Base-by-base conservation (phyloP, 2,113 vertebrate species). In the Nanorana parkeri region DNA sequence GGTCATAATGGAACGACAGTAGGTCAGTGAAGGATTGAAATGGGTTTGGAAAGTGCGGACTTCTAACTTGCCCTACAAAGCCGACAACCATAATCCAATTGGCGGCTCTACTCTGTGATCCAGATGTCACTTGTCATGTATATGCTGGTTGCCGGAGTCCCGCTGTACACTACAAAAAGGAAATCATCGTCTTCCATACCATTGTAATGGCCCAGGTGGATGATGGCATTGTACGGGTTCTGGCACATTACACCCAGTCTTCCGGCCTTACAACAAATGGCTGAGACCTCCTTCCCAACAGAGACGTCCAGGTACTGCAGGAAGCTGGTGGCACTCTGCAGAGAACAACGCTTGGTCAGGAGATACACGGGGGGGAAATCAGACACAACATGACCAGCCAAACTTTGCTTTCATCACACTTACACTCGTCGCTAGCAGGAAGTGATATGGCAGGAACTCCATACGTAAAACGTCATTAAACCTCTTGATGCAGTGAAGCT, bases 271-370 rank as follows among this genome's bases (percentile, higher is more conserved):
- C 94, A 95, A 68, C 89, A 88, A 51, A 93, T 92, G 66, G 94
- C 90, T 0, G 90, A 81, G 32, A 97, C 92, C 4, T 97, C 95
- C 88, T 95, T 96, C 58, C 96, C 96, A 47, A 97, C 91, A 0
- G 96, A 96, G 80, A 97, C 91, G 0, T 97, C 96, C 78, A 98
- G 85, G 86, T 98, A 98, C 84, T 97, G 95, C 68, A 98, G 90
- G 89, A 96, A 97, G 20, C 96, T 88, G 0, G 94, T 94, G 26
- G 94, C 89, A 55, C 95, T 96, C 96, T 97, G 51, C 2, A 72
- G 21, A n/a, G 2, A 32, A 8, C 36, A 29, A 52, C 10, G 20
- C 21, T 10, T 1, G 36, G n/a, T 51, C n/a, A 72, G n/a, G 55
- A 17, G 54, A 23, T 47, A 47, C 13, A 47, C 41, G 13, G 13